These are phyloP conservation scores for Lepus oiostolus DNA, from an alignment of 2,797 vertebrate genomes.

Conservation along the genomic window DNA sequence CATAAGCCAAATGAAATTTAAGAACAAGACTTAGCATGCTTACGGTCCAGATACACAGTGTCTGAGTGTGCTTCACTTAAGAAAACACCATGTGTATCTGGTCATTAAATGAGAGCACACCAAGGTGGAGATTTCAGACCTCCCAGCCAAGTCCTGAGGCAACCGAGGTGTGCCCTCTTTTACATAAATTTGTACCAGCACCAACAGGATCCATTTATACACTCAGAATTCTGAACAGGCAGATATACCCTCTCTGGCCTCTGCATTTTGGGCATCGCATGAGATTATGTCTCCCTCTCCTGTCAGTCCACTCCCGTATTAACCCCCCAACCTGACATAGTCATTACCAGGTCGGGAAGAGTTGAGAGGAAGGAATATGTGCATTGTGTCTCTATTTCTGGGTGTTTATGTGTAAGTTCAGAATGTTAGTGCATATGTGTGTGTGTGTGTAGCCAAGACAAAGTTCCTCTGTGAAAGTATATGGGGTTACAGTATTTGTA, in stretches of 20 bases:
- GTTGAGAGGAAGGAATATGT: not conserved
- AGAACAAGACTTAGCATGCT: not conserved
- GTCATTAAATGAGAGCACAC: not conserved
- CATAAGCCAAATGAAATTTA: not conserved
- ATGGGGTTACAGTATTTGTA: not conserved
- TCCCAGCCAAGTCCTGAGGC: not conserved
- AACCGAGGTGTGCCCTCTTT: not conserved
- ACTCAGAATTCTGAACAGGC: not conserved
- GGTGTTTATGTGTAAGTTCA: not conserved
- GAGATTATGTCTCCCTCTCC: not conserved
- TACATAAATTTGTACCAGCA: not conserved
- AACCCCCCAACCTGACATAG: not conserved
- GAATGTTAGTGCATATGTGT: not conserved
- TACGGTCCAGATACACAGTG: not conserved
- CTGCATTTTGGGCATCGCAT: not conserved
- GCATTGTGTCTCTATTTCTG: not conserved
- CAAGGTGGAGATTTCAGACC: not conserved
- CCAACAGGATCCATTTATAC: not conserved
- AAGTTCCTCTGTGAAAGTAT: not conserved
- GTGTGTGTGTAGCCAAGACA: not conserved
- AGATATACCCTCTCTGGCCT: not conserved
- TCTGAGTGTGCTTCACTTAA: not conserved
- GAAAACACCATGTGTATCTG: not conserved
- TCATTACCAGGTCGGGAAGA: not conserved
- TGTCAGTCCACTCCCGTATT: not conserved